Evolutionary conservation across 2,797 vertebrate species (phyloP).

Genomic region (Natrix natrix): DNA sequence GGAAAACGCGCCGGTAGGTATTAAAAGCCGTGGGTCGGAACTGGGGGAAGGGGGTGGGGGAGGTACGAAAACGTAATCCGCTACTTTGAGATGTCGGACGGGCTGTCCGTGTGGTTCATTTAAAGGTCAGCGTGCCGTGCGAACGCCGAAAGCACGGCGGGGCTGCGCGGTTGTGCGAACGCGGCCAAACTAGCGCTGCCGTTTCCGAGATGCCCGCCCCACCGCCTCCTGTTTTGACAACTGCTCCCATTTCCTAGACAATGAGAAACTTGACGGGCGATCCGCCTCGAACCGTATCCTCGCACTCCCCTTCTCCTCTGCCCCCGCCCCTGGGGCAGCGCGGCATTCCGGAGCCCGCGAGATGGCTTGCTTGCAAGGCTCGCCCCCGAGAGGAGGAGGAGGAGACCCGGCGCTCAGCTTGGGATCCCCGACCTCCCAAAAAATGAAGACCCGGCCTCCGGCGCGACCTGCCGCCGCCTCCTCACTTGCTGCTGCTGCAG

Average conservation of each 20-base stretch:
- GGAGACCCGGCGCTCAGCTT: neutral
- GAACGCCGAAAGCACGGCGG: neutral
- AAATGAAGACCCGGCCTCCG: neutral
- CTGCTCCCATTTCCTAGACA: neutral
- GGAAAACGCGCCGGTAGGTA: neutral
- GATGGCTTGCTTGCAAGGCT: neutral
- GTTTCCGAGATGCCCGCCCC: neutral
- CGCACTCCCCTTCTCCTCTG: conserved; percentile 27
- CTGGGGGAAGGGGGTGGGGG: neutral
- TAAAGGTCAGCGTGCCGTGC: neutral
- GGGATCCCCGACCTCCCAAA: neutral
- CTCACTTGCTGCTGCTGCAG: neutral
- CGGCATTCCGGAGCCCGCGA: neutral
- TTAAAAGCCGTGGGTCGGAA: neutral
- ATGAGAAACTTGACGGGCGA: neutral
- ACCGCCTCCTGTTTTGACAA: neutral
- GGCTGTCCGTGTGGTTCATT: neutral
- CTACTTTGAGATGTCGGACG: neutral
- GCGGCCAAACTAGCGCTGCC: neutral
- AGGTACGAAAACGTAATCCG: neutral
- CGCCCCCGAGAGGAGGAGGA: neutral
- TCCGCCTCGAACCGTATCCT: neutral
- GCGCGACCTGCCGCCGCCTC: neutral
- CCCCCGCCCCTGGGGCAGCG: neutral
- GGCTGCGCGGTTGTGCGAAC: neutral